These are phyloP conservation scores for Syngnathus acus DNA, from an alignment of 2,797 vertebrate genomes.

Conservation along the genomic window DNA sequence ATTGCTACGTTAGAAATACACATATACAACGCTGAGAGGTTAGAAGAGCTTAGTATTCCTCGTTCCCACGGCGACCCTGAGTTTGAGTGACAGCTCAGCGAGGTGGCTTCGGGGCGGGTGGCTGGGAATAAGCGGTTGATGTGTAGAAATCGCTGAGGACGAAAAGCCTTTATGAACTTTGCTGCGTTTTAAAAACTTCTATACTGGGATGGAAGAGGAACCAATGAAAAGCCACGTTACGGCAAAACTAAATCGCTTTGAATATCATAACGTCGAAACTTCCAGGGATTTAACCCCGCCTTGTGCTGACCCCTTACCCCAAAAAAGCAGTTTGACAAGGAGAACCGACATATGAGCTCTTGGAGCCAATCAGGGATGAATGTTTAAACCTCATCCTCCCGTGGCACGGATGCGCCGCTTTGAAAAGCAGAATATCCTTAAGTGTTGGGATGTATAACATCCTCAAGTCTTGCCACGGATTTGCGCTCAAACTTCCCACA, in stretches of 20 bases:
- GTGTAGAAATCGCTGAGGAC: neutral
- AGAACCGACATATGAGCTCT: neutral
- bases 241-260: too few relatives aligned
- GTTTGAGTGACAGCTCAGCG: constrained; percentile 48
- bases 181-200: too few relatives aligned
- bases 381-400: constrained; percentile 58
- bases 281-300: too few relatives aligned
- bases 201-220: too few relatives aligned
- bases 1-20: constrained; percentile 37
- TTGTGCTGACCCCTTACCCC: too few relatives aligned
- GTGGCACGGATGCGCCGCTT: constrained; percentile 47
- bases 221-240: too few relatives aligned
- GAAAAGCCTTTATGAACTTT: constrained; percentile 22
- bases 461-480: constrained; percentile 53
- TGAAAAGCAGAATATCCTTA: constrained; percentile 30
- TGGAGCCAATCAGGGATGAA: constrained; percentile 28
- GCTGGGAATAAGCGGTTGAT: neutral
- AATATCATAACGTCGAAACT: too few relatives aligned
- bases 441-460: constrained; percentile 57
- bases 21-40: constrained; percentile 31
- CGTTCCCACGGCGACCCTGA: constrained; percentile 32
- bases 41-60: constrained; percentile 25
- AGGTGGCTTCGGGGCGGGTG: constrained; percentile 2
- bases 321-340: neutral
- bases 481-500: constrained; percentile 52